Conservation (phyloP, 1,140 invertebrate genomes). For the Pseudomyrmex cubaensis region DNA sequence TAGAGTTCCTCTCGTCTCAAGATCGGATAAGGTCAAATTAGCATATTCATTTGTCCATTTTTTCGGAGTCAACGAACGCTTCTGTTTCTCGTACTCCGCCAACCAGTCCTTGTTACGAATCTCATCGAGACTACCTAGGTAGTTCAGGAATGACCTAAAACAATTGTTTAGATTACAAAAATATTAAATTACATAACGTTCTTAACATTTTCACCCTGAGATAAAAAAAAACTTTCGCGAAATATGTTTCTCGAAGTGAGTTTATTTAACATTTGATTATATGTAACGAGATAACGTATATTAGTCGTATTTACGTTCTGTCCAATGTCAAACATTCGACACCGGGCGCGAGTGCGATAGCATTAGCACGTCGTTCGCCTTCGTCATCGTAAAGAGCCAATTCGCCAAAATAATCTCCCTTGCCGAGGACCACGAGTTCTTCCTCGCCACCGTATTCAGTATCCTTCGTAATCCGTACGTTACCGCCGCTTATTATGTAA, state of each 20-base stretch:
- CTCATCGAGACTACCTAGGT: constrained; percentile 84
- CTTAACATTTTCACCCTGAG: neutral
- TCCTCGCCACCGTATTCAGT: constrained; percentile 86
- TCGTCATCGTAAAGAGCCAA: constrained; percentile 89
- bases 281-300: neutral
- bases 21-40: constrained; percentile 90
- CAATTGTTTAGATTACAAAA: constrained; percentile 46
- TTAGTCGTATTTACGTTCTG: constrained; percentile 87
- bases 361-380: constrained; percentile 93
- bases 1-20: constrained; percentile 93
- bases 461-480: constrained; percentile 91
- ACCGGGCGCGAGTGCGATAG: constrained; percentile 93
- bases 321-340: constrained; percentile 96
- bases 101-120: constrained; percentile 82
- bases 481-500: constrained; percentile 97
- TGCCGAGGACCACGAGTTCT: constrained; percentile 87
- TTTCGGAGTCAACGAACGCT: constrained; percentile 77
- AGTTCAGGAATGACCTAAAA: constrained; percentile 85
- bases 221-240: neutral
- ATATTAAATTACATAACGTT: constrained; percentile 9
- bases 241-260: neutral
- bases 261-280: too few relatives aligned
- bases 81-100: constrained; percentile 81
- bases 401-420: constrained; percentile 93
- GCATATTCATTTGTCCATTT: constrained; percentile 85